phyloP scores from a whole-genome alignment of 2,888 invertebrate species.

The Agrotis ipsilon region DNA sequence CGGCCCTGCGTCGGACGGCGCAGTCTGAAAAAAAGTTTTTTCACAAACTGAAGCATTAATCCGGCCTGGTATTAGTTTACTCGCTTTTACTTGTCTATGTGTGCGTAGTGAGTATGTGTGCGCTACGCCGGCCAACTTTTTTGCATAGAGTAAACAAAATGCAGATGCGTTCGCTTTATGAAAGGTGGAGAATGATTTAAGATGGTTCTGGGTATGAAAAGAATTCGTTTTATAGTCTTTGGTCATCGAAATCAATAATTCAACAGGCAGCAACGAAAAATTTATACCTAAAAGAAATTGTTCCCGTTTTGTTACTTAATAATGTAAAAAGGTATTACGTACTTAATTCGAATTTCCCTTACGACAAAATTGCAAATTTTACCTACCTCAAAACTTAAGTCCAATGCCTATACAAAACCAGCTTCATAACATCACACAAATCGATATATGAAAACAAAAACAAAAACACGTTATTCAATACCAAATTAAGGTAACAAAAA shows the following conservation, averaged over 20 bases:
- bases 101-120: constrained; percentile 80
- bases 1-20: constrained; percentile 88
- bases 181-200: constrained; percentile 15
- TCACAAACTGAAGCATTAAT: constrained; percentile 92
- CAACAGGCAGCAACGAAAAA: too few relatives aligned
- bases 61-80: constrained; percentile 91
- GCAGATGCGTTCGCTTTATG: constrained; percentile 71
- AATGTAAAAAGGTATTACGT: background rate
- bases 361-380: background rate
- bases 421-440: constrained; percentile 1
- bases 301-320: background rate
- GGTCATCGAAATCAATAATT: background rate
- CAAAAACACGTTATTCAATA: constrained; percentile 11
- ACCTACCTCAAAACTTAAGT: background rate
- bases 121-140: constrained; percentile 86
- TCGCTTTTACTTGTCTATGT: constrained; percentile 86
- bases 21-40: constrained; percentile 91
- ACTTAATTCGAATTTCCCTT: background rate
- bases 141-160: constrained; percentile 81
- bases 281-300: too few relatives aligned
- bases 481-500: constrained; percentile 12
- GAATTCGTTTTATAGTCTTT: background rate
- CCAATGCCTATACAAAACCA: background rate
- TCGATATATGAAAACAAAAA: background rate
- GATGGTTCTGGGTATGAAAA: background rate